These are phyloP conservation scores for Prionailurus bengalensis DNA, from an alignment of 2,113 vertebrate species.

Conservation along the genomic window DNA sequence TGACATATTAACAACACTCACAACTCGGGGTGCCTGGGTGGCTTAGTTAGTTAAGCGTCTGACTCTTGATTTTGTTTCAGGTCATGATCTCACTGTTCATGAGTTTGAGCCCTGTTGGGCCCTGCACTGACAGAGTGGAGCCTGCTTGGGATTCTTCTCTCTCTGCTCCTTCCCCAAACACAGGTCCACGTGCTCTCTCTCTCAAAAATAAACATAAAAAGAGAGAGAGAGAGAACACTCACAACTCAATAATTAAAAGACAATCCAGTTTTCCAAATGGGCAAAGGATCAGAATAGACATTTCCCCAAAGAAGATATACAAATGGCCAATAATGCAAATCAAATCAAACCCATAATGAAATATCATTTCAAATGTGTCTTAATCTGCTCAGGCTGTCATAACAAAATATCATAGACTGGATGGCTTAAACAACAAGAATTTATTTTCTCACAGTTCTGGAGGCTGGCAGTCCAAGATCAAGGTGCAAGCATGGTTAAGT, in stretches of 20 bases:
- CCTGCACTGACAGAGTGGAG: no score
- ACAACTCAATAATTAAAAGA: neutral
- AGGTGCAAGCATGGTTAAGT: no score
- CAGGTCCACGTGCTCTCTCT: no score
- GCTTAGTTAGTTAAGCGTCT: no score
- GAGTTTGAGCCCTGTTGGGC: no score
- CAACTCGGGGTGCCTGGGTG: neutral
- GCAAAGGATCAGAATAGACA: neutral
- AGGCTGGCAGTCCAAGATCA: neutral
- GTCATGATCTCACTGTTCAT: no score
- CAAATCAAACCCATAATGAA: slow-evolving; percentile 9
- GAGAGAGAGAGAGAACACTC: neutral
- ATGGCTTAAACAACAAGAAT: neutral
- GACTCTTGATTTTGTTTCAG: no score
- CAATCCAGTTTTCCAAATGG: neutral
- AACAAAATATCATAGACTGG: neutral
- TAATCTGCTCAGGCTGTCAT: neutral
- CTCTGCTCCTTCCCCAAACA: no score
- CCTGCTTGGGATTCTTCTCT: no score
- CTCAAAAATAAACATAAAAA: no score
- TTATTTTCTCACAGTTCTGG: neutral
- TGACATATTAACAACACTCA: neutral
- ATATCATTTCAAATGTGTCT: neutral
- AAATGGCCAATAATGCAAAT: neutral
- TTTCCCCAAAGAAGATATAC: slow-evolving; percentile 10